Evolutionary conservation across 2,113 vertebrate genomes (phyloP).

Genomic region (zebrafish (Danio rerio)): GRCz12tu NC_133180.1:11086501-11087000

Average conservation of each 20-base stretch:
- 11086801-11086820: background rate
- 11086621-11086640: background rate
- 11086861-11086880: background rate
- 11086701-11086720: background rate
- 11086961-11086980: no score
- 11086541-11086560: background rate
- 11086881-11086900: background rate
- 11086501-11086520: background rate
- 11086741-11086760: background rate
- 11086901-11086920: no score
- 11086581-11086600: background rate
- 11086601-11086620: background rate
- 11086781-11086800: background rate
- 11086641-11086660: background rate
- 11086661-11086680: background rate
- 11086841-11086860: background rate
- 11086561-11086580: background rate
- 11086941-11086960: no score
- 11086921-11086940: no score
- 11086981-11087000: no score
- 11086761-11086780: background rate
- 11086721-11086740: background rate
- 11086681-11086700: background rate
- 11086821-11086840: background rate
- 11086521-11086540: background rate